A percentile compares a stretch with the other conserved stretches of the same genome.
Conservation (phyloP, 2,797 vertebrate species). For the Numenius phaeopus region DNA sequence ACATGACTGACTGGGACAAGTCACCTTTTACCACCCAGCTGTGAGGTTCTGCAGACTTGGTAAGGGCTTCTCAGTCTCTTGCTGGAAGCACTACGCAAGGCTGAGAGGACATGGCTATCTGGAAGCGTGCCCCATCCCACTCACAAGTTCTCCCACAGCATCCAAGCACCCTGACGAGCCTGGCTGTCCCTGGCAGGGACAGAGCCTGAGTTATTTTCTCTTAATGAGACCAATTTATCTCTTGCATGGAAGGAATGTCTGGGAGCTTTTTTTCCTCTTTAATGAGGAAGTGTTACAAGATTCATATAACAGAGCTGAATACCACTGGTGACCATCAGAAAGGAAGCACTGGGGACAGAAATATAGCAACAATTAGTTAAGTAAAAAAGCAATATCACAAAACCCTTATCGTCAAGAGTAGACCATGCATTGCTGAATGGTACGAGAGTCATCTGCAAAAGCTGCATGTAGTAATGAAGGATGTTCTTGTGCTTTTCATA, state of each 20-base stretch:
- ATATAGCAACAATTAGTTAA: neutral
- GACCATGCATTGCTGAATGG: neutral
- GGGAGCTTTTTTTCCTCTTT: slow-evolving; percentile 2
- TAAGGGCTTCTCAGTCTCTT: neutral
- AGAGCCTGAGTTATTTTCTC: neutral
- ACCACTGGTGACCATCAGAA: neutral
- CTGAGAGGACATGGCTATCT: neutral
- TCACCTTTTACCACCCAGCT: neutral
- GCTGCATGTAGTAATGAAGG: neutral
- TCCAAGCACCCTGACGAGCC: neutral
- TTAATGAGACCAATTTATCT: neutral
- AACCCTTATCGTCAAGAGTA: neutral
- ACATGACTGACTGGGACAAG: neutral
- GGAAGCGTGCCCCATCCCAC: neutral
- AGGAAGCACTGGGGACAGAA: neutral
- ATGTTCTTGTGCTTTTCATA: neutral
- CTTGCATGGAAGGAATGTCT: slow-evolving; percentile 5
- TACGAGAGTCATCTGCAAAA: neutral
- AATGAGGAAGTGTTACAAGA: neutral
- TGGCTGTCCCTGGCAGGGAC: neutral
- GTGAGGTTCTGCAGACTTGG: accelerated
- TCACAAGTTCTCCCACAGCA: neutral
- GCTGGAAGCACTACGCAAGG: neutral
- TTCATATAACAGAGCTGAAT: neutral
- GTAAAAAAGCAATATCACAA: neutral